Evolutionary conservation across 1,140 invertebrate species (phyloP).

Genomic region (Gryllus bimaculatus): DNA sequence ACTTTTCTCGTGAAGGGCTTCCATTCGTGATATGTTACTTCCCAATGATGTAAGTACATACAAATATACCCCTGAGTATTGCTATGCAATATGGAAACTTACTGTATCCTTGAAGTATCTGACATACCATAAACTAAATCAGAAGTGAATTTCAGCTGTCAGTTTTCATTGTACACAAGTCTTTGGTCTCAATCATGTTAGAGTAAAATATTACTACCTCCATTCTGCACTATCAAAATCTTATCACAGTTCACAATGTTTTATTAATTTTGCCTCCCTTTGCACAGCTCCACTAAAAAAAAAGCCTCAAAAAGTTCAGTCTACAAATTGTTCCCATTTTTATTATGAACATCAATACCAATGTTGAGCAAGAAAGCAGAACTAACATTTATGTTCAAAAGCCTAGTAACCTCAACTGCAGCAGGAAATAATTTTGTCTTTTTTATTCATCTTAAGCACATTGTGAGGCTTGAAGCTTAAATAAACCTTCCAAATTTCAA

Average conservation of each 20-base stretch:
- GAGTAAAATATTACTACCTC: background rate
- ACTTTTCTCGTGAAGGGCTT: no score
- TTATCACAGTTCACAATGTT: background rate
- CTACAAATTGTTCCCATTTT: background rate
- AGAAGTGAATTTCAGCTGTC: no score
- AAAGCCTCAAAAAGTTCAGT: background rate
- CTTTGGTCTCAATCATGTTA: conserved; percentile 4
- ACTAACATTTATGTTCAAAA: background rate
- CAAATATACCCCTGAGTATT: no score
- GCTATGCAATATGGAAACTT: no score
- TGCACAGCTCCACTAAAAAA: background rate
- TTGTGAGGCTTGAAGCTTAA: background rate
- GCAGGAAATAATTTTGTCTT: background rate
- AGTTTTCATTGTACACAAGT: background rate
- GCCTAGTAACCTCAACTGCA: background rate
- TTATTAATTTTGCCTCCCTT: background rate
- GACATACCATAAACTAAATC: no score
- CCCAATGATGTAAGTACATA: no score
- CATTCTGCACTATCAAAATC: background rate
- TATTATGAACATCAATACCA: background rate
- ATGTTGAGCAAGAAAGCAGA: background rate
- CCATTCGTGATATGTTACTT: no score
- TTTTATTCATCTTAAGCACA: background rate
- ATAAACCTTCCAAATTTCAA: background rate
- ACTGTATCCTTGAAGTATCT: no score